These are phyloP conservation scores for Tolmerus cingulatus DNA, from an alignment of 2,888 invertebrate species.

Conservation along the genomic window DNA sequence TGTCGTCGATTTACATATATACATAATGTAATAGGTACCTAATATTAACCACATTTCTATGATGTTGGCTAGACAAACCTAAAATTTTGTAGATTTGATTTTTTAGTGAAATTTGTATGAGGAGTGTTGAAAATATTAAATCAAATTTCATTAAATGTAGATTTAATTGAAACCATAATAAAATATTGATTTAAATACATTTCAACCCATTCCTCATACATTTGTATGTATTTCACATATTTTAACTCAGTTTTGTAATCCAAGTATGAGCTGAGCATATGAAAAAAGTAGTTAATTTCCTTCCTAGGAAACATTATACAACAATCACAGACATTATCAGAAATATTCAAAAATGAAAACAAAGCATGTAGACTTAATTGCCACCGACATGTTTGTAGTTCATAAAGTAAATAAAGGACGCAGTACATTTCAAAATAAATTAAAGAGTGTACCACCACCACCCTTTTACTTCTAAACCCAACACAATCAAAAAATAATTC, in stretches of 20 bases:
- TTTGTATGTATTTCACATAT: neutral
- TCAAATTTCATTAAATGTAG: neutral
- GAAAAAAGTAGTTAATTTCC: neutral
- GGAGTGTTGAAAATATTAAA: neutral
- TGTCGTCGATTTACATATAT: neutral
- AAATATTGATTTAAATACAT: neutral
- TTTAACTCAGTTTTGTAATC: neutral
- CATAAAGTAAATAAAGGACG: neutral
- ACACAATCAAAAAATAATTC: neutral
- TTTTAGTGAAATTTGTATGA: neutral
- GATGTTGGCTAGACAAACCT: neutral
- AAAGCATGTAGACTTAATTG: neutral
- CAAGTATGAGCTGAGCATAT: neutral
- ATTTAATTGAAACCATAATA: neutral
- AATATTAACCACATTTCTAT: neutral
- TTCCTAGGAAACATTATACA: neutral
- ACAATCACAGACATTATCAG: neutral
- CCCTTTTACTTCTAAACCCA: neutral
- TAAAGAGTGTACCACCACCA: neutral
- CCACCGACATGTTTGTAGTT: neutral
- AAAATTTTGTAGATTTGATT: neutral
- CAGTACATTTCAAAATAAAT: neutral
- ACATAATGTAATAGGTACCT: too few species aligned
- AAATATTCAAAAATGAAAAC: neutral
- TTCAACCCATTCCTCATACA: neutral